Conservation (phyloP, 2,797 vertebrate species). For the Centroberyx gerrardi region DNA sequence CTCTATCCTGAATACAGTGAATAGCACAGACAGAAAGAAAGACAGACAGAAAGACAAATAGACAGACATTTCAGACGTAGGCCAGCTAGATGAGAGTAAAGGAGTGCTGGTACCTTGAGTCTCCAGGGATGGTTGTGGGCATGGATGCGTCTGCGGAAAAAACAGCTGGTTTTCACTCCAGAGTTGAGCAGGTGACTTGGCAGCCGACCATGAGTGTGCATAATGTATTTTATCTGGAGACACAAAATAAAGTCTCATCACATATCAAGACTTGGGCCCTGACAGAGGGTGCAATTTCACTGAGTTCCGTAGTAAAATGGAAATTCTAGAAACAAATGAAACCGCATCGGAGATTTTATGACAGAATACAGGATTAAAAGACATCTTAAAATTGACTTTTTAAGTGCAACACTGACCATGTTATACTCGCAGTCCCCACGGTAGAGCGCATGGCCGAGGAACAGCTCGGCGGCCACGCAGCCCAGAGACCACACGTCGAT, state of each 20-base stretch:
- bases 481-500: conserved; percentile 41
- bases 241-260: background rate
- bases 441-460: conserved; percentile 12
- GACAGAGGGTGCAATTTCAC: too few relatives aligned
- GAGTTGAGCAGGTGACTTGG: background rate
- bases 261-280: background rate
- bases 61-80: too few relatives aligned
- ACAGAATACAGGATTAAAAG: background rate
- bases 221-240: conserved; percentile 27
- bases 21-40: too few relatives aligned
- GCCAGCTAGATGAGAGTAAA: background rate
- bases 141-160: background rate
- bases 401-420: conserved; percentile 14
- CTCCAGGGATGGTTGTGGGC: background rate
- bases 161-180: background rate
- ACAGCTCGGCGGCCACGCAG: conserved; percentile 28
- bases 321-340: too few relatives aligned
- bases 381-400: too few relatives aligned
- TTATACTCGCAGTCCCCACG: conserved; percentile 12
- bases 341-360: too few relatives aligned
- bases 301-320: too few relatives aligned
- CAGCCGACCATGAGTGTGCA: conserved; percentile 25
- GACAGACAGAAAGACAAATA: too few relatives aligned
- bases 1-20: too few relatives aligned
- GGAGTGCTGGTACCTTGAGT: conserved; percentile 5